phyloP scores from a whole-genome alignment of 2,113 vertebrate species.

The Penelope pileata region DNA sequence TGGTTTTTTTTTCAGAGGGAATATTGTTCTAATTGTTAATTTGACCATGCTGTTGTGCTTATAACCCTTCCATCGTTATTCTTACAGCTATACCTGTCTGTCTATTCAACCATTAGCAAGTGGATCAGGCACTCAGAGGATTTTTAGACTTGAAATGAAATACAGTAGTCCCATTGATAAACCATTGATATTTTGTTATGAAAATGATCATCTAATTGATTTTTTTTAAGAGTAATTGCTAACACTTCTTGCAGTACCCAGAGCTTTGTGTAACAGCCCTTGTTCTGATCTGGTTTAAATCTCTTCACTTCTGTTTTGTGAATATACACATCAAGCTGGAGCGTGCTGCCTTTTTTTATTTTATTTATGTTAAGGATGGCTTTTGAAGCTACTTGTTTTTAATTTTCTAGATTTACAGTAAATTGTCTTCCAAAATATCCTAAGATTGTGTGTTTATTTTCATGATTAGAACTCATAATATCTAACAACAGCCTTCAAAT shows the following conservation, averaged over 20 bases:
- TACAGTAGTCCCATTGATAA: not conserved
- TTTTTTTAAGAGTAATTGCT: not conserved
- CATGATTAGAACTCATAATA: not conserved
- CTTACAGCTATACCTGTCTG: not conserved
- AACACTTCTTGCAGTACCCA: accelerated
- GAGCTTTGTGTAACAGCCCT: not conserved
- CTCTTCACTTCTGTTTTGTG: not conserved
- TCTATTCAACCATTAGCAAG: not conserved
- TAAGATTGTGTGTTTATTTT: not conserved
- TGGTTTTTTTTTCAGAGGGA: not conserved
- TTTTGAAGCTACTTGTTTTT: not conserved
- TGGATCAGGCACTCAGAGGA: not conserved
- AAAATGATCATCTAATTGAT: not conserved
- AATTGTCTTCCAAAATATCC: not conserved
- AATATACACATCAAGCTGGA: not conserved
- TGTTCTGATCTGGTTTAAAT: not conserved
- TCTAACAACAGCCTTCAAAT: not conserved
- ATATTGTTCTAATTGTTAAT: not conserved
- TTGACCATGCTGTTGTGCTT: not conserved
- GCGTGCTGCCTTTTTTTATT: not conserved
- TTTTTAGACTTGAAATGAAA: not conserved
- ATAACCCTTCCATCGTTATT: not conserved
- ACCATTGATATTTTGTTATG: not conserved
- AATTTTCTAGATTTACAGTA: not conserved
- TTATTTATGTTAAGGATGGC: not conserved